Evolutionary conservation across 2,113 vertebrate genomes (phyloP).

Genomic region (Ovis canadensis): DNA sequence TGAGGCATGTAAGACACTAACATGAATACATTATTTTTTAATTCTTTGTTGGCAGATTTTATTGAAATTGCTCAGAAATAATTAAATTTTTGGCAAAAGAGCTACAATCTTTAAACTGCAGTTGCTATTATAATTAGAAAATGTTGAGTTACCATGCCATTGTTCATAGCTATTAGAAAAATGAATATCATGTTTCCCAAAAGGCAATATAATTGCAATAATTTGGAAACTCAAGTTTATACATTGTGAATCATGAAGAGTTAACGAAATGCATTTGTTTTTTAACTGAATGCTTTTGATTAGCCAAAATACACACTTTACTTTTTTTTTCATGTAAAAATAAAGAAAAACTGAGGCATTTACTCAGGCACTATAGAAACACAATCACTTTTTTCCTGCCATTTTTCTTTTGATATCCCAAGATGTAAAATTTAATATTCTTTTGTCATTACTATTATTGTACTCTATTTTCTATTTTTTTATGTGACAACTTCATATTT

Average conservation of each 20-base stretch:
- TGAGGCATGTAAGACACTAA: background rate
- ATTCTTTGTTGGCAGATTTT: slow-evolving; percentile 44
- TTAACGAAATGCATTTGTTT: background rate
- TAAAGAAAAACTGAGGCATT: background rate
- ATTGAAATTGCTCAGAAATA: slow-evolving; percentile 43
- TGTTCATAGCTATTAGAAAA: slow-evolving; percentile 52
- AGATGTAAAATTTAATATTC: background rate
- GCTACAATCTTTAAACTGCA: background rate
- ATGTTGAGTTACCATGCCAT: background rate
- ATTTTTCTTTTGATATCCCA: background rate
- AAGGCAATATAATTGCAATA: background rate
- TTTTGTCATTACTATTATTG: background rate
- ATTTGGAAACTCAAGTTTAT: slow-evolving; percentile 23
- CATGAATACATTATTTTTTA: background rate
- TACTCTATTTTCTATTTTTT: background rate
- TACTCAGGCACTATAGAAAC: background rate
- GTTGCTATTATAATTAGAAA: slow-evolving; percentile 32
- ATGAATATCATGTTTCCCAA: background rate
- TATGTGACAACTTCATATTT: background rate
- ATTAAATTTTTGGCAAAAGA: slow-evolving; percentile 50
- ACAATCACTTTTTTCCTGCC: background rate
- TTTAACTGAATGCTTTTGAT: background rate
- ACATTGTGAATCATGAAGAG: slow-evolving; percentile 10
- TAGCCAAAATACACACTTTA: background rate
- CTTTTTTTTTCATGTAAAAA: background rate